Evolutionary conservation across 1,140 invertebrate species (phyloP), one percentile per base, ranked within the genome.

Genomic region (Drosophila nannoptera): DNA sequence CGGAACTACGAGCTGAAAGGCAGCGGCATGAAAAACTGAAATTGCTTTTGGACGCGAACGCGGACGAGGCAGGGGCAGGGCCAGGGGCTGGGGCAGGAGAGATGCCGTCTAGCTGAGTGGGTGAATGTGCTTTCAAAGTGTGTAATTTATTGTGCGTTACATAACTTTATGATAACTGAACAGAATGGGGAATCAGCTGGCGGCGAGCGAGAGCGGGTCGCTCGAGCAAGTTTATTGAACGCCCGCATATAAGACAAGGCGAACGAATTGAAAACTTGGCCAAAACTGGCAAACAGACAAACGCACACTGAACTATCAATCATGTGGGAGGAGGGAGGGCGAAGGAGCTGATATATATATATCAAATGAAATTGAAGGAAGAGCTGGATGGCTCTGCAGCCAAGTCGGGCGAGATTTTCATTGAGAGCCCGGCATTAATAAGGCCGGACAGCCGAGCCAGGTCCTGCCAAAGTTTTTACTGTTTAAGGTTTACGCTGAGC

Each of bases 91-190:
- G 40, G 6, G 14, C n/a, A 12, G 38, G 38, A n/a, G 36, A 12
- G n/a, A 22, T 35, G 29, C 0, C 5, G 29, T 45, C 38, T 32
- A 49, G 65, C 54, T 72, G 77, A 82, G 70, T 81, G 78, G 64
- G 75, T 59, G 68, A 64, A 75, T 67, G 73, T 69, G 69, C 76
- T 70, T 76, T 84, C 76, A 86, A 59, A 83, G 78, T 83, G 73
- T 86, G 73, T 84, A 86, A 84, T 84, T 84, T 84, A 84, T 84
- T 80, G 80, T 86, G 80, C 81, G 81, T 84, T 84, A 80, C 69
- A 84, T 73, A 84, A 84, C 81, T 84, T 84, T 84, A 84, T 84
- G 69, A 80, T 86, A 58, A 75, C 62, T 59, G 38, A 56, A 42
- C 59, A 40, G 42, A 31, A 8, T 7, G 9, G 22, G 35, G 22